Conservation (phyloP, 23 tunicate species). For the Trididemnum clinides region DNA sequence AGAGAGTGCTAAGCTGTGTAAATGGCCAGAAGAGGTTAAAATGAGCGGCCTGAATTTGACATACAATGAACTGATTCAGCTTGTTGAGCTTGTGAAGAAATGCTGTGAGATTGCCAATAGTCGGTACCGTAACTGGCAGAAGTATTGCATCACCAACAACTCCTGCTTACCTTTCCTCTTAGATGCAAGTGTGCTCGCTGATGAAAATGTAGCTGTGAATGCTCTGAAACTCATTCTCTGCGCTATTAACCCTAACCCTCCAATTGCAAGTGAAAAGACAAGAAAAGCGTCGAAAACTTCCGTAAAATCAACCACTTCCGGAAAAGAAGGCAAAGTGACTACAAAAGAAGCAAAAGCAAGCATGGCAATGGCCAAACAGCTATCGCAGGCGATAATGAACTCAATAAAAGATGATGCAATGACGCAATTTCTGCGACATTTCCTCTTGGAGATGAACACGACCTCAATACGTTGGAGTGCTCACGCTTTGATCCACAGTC, state of each 20-base stretch:
- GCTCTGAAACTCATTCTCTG: constrained; percentile 63
- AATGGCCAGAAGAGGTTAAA: constrained; percentile 32
- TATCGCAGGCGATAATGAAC: constrained; percentile 46
- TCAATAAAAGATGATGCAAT: constrained; percentile 46
- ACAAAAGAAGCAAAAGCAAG: constrained; percentile 18
- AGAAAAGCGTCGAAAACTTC: neutral
- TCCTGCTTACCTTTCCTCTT: constrained; percentile 56
- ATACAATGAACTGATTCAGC: constrained; percentile 70
- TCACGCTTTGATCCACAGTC: constrained; percentile 59
- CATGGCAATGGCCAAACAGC: constrained; percentile 50
- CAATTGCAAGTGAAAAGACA: neutral
- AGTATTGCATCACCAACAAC: constrained; percentile 37
- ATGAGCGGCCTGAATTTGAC: constrained; percentile 44
- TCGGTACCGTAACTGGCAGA: constrained; percentile 84
- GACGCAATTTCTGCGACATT: constrained; percentile 59
- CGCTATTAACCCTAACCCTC: constrained; percentile 40
- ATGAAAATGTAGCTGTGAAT: constrained; percentile 63
- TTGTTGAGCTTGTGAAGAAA: constrained; percentile 62
- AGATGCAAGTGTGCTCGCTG: constrained; percentile 42
- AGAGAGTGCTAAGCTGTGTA: constrained; percentile 38
- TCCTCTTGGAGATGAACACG: constrained; percentile 80
- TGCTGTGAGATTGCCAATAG: constrained; percentile 68
- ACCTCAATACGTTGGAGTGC: constrained; percentile 83
- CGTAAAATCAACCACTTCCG: neutral
- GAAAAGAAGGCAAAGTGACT: neutral